Conservation (phyloP, 2,888 invertebrate species). For the Hyalella azteca region DNA sequence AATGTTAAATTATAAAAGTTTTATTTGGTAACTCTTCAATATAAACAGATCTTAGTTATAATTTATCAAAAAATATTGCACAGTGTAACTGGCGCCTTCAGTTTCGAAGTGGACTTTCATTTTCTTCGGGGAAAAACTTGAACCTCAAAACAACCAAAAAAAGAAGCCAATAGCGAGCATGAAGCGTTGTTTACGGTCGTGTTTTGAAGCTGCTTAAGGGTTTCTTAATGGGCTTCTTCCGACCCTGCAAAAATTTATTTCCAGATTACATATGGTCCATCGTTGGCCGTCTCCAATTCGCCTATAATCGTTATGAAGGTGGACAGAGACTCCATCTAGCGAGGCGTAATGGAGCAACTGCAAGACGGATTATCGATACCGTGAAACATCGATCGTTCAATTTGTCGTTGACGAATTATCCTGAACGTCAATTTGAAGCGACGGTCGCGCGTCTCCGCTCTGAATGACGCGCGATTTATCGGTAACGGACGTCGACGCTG, state of each 20-base stretch:
- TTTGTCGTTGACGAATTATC: conserved; percentile 37
- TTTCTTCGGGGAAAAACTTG: too few species aligned
- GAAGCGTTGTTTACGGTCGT: neutral
- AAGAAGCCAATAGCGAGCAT: neutral
- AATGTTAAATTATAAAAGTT: too few species aligned
- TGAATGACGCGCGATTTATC: neutral
- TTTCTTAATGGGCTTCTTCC: neutral
- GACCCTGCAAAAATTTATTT: too few species aligned
- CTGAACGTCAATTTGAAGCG: conserved; percentile 3
- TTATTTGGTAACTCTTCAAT: too few species aligned
- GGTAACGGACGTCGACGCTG: too few species aligned
- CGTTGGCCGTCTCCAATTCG: too few species aligned
- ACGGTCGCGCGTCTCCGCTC: neutral
- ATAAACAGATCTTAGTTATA: too few species aligned
- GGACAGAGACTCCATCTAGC: neutral
- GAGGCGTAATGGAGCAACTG: conserved; percentile 17
- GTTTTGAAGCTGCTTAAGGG: conserved; percentile 1
- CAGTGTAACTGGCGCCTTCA: too few species aligned
- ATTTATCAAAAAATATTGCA: too few species aligned
- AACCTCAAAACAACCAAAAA: neutral
- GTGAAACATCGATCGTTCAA: conserved; percentile 24
- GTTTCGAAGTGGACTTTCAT: too few species aligned
- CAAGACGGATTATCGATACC: conserved; percentile 30
- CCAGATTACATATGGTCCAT: too few species aligned
- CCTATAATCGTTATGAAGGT: too few species aligned